phyloP scores from a whole-genome alignment of 1,140 invertebrate species.

The Hyposmocoma kahamanoa region DNA sequence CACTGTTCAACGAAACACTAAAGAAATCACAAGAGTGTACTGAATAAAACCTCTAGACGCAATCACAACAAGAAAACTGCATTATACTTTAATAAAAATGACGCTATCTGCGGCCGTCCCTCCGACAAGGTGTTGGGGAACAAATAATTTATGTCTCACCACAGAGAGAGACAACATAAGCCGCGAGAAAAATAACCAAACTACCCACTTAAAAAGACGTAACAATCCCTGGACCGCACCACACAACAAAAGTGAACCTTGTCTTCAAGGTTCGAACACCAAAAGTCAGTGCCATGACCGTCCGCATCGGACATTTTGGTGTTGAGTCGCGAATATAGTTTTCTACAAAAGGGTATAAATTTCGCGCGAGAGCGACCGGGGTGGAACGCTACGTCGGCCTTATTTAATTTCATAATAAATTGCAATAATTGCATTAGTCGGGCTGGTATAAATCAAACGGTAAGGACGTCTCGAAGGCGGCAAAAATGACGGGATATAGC shows the following conservation, averaged over 20 bases:
- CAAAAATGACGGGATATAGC: constrained; percentile 37
- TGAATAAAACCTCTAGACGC: constrained; percentile 24
- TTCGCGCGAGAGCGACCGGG: constrained; percentile 32
- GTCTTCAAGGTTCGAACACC: constrained; percentile 26
- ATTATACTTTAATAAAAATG: constrained; percentile 71
- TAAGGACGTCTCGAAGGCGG: constrained; percentile 33
- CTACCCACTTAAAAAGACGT: constrained; percentile 57
- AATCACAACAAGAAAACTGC: constrained; percentile 64
- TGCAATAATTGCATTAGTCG: constrained; percentile 69
- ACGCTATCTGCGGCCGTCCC: constrained; percentile 50
- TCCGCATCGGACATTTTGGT: constrained; percentile 31
- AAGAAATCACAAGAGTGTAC: not conserved
- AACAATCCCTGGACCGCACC: constrained; percentile 14
- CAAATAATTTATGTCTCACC: constrained; percentile 66
- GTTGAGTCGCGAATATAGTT: constrained; percentile 32
- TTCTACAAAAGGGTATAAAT: constrained; percentile 63
- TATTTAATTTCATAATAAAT: constrained; percentile 73
- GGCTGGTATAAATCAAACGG: constrained; percentile 54
- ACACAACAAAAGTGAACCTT: constrained; percentile 36
- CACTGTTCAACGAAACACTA: too few species aligned
- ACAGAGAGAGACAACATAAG: constrained; percentile 62
- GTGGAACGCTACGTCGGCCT: constrained; percentile 48
- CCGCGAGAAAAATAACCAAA: constrained; percentile 68
- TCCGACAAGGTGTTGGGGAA: constrained; percentile 57
- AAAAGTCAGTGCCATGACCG: constrained; percentile 44